phyloP scores from a whole-genome alignment of 2,888 invertebrate species.

The Pandemis heparana region DNA sequence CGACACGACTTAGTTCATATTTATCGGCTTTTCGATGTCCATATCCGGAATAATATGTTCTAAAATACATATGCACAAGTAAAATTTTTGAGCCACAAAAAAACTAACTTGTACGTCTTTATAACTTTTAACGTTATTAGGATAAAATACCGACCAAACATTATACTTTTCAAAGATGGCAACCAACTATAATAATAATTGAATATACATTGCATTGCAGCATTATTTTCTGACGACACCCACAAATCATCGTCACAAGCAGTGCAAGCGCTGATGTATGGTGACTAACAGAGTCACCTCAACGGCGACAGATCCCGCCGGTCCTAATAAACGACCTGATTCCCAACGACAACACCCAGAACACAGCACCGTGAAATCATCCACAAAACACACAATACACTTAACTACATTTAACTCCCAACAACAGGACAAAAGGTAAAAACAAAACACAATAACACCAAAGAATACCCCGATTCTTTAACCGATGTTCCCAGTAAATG shows the following conservation, averaged over 20 bases:
- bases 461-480: constrained; percentile 60
- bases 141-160: too few species aligned
- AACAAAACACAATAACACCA: constrained; percentile 72
- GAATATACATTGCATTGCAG: constrained; percentile 18
- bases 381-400: constrained; percentile 71
- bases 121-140: too few species aligned
- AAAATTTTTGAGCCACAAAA: too few species aligned
- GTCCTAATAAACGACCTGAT: constrained; percentile 78
- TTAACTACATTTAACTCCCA: constrained; percentile 84
- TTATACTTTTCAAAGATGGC: too few species aligned
- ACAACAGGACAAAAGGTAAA: constrained; percentile 74
- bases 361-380: constrained; percentile 73
- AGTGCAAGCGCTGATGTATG: constrained; percentile 46
- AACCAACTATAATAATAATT: neutral
- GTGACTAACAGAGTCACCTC: constrained; percentile 71
- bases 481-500: constrained; percentile 67
- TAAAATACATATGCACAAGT: too few species aligned
- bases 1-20: too few species aligned
- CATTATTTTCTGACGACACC: constrained; percentile 37
- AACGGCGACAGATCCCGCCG: constrained; percentile 74
- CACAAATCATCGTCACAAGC: constrained; percentile 37
- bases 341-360: constrained; percentile 68
- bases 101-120: too few species aligned
- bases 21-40: too few species aligned
- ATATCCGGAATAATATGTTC: too few species aligned